Evolutionary conservation across 2,888 invertebrate species (phyloP), one percentile per base, ranked within the genome.

Genomic region (Salticus scenicus): DNA sequence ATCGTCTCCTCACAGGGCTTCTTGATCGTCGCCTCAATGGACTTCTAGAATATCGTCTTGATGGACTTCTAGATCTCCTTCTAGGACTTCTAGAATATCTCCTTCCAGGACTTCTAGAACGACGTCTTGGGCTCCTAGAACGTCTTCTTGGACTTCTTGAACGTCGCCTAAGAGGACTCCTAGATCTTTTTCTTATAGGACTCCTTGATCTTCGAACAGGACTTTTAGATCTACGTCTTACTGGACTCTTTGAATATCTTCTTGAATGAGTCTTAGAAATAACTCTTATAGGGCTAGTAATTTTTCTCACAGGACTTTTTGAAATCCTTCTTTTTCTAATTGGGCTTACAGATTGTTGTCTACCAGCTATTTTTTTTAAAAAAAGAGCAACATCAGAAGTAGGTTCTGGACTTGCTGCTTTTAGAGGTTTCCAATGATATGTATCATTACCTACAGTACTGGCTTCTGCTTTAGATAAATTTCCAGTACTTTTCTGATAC

Each of bases 21-120:
- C 71, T 71, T 8, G 71, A 71, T 0, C 27, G 42, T 2, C 24
- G 31, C 42, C 30, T 41, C 20, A 64, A 41, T 20, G 57, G 33
- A 27, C 31, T 64, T 57, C 33, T 57, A 12, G 30, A 31, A 47
- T 12, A 31, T 24, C 71, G 57, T 47, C 64, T 64, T 17, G 57
- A 8, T 28, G 76, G 76, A 71, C 71, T 76, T 66, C 67, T 83
- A n/a, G 75, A 82, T 10, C 27, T 12, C 20, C 20, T 47, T 30
- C 64, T 41, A 30, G 81, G 81, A n/a, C 74, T 74, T 30, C 71
- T 31, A 14, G 76, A 75, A 12, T 51, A 10, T 0, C 69, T 63
- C 42, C 63, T 57, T 7, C 1, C n/a, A n/a, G 66, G 33, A n/a
- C 33, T 66, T 30, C n/a, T 2, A 17, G 66, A 66, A n/a, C n/a